Base-by-base conservation (phyloP, 2,797 vertebrate genomes). In the Falco novaeseelandiae region DNA sequence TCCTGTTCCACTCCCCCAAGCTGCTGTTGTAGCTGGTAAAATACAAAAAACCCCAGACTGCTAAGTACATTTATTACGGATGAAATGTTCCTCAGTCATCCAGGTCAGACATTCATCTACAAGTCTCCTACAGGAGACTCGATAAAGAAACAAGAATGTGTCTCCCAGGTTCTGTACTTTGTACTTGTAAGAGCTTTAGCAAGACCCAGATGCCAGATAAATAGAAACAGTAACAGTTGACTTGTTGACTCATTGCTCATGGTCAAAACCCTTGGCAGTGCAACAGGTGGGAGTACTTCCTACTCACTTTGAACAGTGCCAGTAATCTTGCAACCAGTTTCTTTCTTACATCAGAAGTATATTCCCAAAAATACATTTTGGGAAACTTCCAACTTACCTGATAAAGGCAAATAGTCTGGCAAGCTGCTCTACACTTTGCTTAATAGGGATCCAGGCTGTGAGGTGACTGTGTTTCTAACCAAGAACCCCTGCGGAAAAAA, bases 331-430 rank as follows among this genome's bases (percentile, higher is more conserved):
- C 67, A 95, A 87, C 25, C 44, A 69, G 63, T 59, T 95, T 78
- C 86, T 71, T 90, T 90, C 83, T 91, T 93, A 92, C 6, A 1
- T 89, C 86, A 96, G 65, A 62, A 80, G 48, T 36, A 49, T 54
- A 73, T 89, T 90, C 90, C 88, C 92, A 73, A 89, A 93, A 94
- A 93, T 95, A 93, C 21, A n/a, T 89, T 93, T 80, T 95, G 93
- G 78, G 67, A 94, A 67, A 61, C 73, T 80, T 95, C 93, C 92
- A 92, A 78, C 20, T 20, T 69, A 63, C 44, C n/a, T 78, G 83
- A 76, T 55, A 80, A 85, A 80, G 20, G 38, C 32, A 92, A 97
- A 87, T 49, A 84, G 69, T 70, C 76, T 96, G 91, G 89, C 94
- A 95, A 91, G 76, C 63, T 71, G 32, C 71, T 91, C 52, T 89